These are phyloP conservation scores for silkworm (Bombyx mori) DNA, from an alignment of 1,140 invertebrate genomes.

Conservation along the genomic window ASM3026992v2 NC_085131.1:7432501-7433000, in stretches of 20 bases:
- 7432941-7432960: background rate
- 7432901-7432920: conserved; percentile 17
- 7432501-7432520: too few relatives aligned
- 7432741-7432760: conserved; percentile 52
- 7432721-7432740: conserved; percentile 69
- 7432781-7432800: conserved; percentile 45
- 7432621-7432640: too few relatives aligned
- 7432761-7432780: conserved; percentile 56
- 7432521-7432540: too few relatives aligned
- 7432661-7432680: conserved; percentile 21
- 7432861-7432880: conserved; percentile 24
- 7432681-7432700: conserved; percentile 68
- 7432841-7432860: conserved; percentile 27
- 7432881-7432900: conserved; percentile 38
- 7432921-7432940: conserved; percentile 7
- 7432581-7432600: too few relatives aligned
- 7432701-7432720: conserved; percentile 68
- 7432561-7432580: too few relatives aligned
- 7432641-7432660: conserved; percentile 29
- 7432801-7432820: conserved; percentile 65
- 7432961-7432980: too few relatives aligned
- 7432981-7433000: too few relatives aligned
- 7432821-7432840: conserved; percentile 64
- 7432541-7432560: too few relatives aligned
- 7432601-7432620: too few relatives aligned